Conservation (phyloP, 2,888 invertebrate species). For the Diarsia dahlii region DNA sequence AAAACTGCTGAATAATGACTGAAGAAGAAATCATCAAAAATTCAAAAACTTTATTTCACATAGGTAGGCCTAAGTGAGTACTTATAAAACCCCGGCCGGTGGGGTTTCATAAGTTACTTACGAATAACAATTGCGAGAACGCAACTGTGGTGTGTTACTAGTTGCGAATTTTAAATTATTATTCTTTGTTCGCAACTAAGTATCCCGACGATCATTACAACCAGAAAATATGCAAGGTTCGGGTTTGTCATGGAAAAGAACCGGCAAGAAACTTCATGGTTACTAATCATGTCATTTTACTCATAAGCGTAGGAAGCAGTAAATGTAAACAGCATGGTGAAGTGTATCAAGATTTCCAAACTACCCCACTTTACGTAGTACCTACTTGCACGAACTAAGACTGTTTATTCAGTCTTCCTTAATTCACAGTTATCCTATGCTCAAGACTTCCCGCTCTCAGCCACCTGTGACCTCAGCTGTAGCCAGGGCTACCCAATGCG, state of each 20-base stretch:
- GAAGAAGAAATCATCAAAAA: background rate
- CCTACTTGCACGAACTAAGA: background rate
- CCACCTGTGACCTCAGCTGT: slow-evolving; percentile 56
- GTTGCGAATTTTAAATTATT: too few relatives aligned
- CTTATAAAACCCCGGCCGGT: too few relatives aligned
- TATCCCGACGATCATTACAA: too few relatives aligned
- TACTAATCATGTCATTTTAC: background rate
- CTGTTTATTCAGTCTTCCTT: slow-evolving; percentile 43
- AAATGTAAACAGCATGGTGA: background rate
- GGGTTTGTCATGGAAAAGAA: too few relatives aligned
- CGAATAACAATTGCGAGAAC: too few relatives aligned
- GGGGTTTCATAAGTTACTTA: too few relatives aligned
- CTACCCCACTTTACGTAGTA: background rate
- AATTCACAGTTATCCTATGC: slow-evolving; percentile 50
- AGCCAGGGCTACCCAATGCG: slow-evolving; percentile 22
- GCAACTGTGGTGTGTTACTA: too few relatives aligned
- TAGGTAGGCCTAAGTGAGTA: too few relatives aligned
- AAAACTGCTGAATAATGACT: background rate
- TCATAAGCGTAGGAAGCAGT: background rate
- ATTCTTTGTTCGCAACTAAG: too few relatives aligned
- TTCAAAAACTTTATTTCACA: too few relatives aligned
- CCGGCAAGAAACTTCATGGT: too few relatives aligned
- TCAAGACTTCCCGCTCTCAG: slow-evolving; percentile 25
- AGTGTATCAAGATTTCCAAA: background rate
- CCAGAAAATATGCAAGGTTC: too few relatives aligned